Conservation (phyloP, 1,140 invertebrate genomes). For the Solen grandis region DNA sequence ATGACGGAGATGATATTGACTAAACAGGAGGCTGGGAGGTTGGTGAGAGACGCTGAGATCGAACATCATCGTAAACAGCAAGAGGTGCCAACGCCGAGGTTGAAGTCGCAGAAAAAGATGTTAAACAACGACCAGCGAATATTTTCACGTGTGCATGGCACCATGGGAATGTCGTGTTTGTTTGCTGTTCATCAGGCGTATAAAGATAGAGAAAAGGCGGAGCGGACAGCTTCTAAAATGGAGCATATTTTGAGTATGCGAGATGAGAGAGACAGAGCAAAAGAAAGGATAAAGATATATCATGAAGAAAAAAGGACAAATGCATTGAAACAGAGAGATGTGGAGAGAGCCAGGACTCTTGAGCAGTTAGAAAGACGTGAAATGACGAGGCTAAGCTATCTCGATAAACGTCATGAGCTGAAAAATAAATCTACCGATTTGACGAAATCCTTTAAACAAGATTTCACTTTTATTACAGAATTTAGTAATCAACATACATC, state of each 20-base stretch:
- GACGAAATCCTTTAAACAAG: slow-evolving; percentile 64
- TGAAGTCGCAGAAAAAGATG: slow-evolving; percentile 54
- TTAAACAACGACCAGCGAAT: slow-evolving; percentile 72
- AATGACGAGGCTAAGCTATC: slow-evolving; percentile 67
- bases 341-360: slow-evolving; percentile 64
- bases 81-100: slow-evolving; percentile 58
- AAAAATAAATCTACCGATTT: slow-evolving; percentile 68
- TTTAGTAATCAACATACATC: slow-evolving; percentile 79
- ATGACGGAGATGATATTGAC: slow-evolving; percentile 75
- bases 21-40: slow-evolving; percentile 69
- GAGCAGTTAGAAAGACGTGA: slow-evolving; percentile 72
- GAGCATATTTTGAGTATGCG: slow-evolving; percentile 73
- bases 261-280: slow-evolving; percentile 74
- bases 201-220: slow-evolving; percentile 74
- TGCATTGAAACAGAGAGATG: slow-evolving; percentile 68
- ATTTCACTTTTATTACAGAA: slow-evolving; percentile 74
- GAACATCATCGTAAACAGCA: slow-evolving; percentile 63
- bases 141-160: slow-evolving; percentile 75
- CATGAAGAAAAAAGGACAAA: slow-evolving; percentile 73
- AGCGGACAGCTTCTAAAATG: slow-evolving; percentile 72
- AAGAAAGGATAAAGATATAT: slow-evolving; percentile 72
- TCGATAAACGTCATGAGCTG: slow-evolving; percentile 72
- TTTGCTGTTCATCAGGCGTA: slow-evolving; percentile 79
- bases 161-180: slow-evolving; percentile 78
- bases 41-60: slow-evolving; percentile 72